A percentile compares a stretch with the other conserved stretches of the same genome.
Conservation (phyloP, 2,113 vertebrate genomes). For the Oplegnathus fasciatus region DNA sequence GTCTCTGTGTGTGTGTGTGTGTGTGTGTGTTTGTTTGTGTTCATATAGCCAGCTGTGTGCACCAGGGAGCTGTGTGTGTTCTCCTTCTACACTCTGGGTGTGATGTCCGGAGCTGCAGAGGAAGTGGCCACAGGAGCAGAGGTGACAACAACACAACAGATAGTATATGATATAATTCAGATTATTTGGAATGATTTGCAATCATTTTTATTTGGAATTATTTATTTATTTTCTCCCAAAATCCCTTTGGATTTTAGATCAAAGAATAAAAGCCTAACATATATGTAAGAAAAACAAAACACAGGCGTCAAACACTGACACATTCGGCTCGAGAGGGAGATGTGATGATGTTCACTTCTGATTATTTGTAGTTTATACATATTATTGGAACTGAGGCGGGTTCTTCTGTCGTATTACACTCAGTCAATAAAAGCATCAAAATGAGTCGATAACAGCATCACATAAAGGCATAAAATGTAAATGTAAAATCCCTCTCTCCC, state of each 20-base stretch:
- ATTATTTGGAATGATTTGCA: background rate
- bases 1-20: no score
- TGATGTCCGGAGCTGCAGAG: constrained; percentile 98
- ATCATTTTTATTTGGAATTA: background rate
- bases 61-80: constrained; percentile 98
- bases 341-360: background rate
- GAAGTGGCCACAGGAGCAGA: constrained; percentile 98
- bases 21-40: background rate
- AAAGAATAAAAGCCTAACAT: background rate
- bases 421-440: background rate
- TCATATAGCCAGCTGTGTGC: constrained; percentile 93
- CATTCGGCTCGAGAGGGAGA: background rate
- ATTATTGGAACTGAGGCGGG: background rate
- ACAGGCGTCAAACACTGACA: background rate
- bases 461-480: background rate
- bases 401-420: background rate
- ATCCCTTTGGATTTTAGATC: background rate
- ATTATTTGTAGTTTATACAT: background rate
- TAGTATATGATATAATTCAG: background rate
- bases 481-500: background rate
- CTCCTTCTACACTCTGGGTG: constrained; percentile 98
- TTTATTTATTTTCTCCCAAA: background rate
- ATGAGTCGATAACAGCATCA: background rate
- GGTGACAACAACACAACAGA: constrained; percentile 80
- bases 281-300: background rate